Evolutionary conservation across 2,888 invertebrate genomes (phyloP).

Genomic region (Camponotus fellah): DNA sequence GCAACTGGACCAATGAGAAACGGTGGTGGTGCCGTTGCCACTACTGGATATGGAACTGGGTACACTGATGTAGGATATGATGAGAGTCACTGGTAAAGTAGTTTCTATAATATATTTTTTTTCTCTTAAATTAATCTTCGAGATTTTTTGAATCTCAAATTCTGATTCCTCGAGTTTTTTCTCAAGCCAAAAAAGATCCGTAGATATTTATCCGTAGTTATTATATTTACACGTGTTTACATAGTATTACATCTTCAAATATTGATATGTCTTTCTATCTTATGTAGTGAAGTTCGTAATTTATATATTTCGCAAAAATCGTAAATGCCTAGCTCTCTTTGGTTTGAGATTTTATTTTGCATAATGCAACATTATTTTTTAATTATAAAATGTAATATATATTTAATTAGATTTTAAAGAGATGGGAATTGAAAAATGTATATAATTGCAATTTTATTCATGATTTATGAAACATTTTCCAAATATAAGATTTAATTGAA

Average conservation of each 20-base stretch:
- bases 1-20: conserved; percentile 85
- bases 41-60: conserved; percentile 83
- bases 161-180: neutral
- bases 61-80: conserved; percentile 84
- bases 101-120: conserved; percentile 27
- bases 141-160: neutral
- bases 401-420: neutral
- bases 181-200: neutral
- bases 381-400: neutral
- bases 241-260: neutral
- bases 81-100: conserved; percentile 76
- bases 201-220: neutral
- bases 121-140: neutral
- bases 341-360: neutral
- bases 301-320: neutral
- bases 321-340: neutral
- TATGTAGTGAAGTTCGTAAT: neutral
- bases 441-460: conserved; percentile 6
- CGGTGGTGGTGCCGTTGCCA: conserved; percentile 82
- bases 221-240: neutral
- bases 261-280: neutral
- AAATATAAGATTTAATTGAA: neutral
- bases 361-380: neutral
- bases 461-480: neutral
- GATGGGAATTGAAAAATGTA: conserved; percentile 1